These are phyloP conservation scores for Pandion haliaetus DNA, from an alignment of 2,113 vertebrate species.

Conservation along the genomic window DNA sequence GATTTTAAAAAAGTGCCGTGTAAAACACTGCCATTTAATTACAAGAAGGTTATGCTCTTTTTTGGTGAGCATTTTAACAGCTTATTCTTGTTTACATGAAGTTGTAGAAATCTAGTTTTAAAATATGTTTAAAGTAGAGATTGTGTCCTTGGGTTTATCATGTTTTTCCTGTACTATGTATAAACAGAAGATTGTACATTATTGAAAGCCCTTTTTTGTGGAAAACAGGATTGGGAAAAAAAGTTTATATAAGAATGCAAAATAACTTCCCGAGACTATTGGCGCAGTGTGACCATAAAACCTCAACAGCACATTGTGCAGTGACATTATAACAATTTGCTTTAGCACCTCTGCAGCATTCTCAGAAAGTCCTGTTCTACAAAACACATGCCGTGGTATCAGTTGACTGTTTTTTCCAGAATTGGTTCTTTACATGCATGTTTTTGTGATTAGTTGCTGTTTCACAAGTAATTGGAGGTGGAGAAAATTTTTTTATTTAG, in stretches of 20 bases:
- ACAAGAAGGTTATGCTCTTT: slow-evolving; percentile 65
- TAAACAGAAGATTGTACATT: slow-evolving; percentile 58
- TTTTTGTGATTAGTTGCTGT: slow-evolving; percentile 10
- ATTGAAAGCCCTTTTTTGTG: slow-evolving; percentile 65
- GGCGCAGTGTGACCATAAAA: slow-evolving; percentile 61
- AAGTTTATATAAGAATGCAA: slow-evolving; percentile 64
- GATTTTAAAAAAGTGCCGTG: slow-evolving; percentile 54
- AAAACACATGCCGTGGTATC: neutral
- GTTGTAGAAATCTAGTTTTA: slow-evolving; percentile 47
- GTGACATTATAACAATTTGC: slow-evolving; percentile 33
- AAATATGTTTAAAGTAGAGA: slow-evolving; percentile 55
- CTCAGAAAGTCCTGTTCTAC: neutral
- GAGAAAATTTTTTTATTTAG: neutral
- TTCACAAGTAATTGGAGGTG: neutral
- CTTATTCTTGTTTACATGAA: slow-evolving; percentile 53
- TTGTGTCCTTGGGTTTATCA: slow-evolving; percentile 57
- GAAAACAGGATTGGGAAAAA: neutral
- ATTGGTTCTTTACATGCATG: neutral
- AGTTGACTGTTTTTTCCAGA: neutral
- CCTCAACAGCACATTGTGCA: slow-evolving; percentile 19
- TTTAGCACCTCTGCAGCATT: slow-evolving; percentile 42
- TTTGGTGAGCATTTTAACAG: slow-evolving; percentile 49
- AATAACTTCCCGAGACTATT: slow-evolving; percentile 59
- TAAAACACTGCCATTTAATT: slow-evolving; percentile 71
- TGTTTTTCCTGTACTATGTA: slow-evolving; percentile 63